These are phyloP conservation scores for Artibeus jamaicensis DNA, from an alignment of 2,797 vertebrate species.

Conservation along the genomic window DNA sequence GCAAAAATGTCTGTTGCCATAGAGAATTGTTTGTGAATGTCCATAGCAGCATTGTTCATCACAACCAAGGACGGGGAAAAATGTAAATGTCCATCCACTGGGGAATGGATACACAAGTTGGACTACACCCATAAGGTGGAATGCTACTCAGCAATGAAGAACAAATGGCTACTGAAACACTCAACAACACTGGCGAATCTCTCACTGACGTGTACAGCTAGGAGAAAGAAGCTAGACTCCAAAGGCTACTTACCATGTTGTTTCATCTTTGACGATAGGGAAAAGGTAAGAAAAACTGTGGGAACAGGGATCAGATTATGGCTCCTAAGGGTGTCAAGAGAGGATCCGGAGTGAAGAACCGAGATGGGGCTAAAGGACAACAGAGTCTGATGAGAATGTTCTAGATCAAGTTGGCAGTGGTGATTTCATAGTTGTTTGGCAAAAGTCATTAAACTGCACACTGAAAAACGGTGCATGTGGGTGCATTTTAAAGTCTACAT, in stretches of 20 bases:
- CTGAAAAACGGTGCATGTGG: neutral
- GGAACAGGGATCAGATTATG: neutral
- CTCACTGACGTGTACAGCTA: neutral
- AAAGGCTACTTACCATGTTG: neutral
- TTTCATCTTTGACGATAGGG: neutral
- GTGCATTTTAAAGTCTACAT: neutral
- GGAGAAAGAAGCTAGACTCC: neutral
- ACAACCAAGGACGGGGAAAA: neutral
- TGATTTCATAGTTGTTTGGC: neutral
- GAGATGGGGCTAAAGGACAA: neutral
- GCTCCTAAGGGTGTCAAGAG: neutral
- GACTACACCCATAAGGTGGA: neutral
- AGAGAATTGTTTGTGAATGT: neutral
- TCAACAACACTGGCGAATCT: too few species aligned
- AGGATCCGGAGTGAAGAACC: neutral
- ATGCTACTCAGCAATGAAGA: neutral
- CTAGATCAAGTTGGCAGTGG: neutral
- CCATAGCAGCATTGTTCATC: neutral
- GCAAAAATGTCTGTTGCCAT: neutral
- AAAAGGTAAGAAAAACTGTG: neutral
- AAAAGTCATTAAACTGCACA: neutral
- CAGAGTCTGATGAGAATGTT: neutral
- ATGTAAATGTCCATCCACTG: neutral
- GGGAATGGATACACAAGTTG: neutral
- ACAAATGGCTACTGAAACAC: neutral